A percentile compares a stretch with the other conserved stretches of the same genome.
phyloP scores from a whole-genome alignment of 2,113 vertebrate species.

The Tetrax tetrax region DNA sequence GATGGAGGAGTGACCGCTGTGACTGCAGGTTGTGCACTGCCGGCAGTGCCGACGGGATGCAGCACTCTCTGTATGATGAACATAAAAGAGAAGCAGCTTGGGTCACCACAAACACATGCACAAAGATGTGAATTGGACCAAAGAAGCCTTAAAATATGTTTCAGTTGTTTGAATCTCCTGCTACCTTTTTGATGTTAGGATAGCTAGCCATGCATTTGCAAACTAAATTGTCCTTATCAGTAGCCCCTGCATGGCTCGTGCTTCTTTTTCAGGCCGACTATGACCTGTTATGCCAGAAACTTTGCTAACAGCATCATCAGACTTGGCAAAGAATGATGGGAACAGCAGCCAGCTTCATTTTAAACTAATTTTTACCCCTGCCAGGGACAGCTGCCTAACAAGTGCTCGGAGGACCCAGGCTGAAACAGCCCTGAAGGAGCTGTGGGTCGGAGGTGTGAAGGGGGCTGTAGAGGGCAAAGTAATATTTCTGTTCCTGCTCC shows the following conservation, averaged over 20 bases:
- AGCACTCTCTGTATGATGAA: accelerated
- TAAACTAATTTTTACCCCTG: not conserved
- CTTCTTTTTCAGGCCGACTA: not conserved
- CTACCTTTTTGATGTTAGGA: not conserved
- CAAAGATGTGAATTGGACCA: not conserved
- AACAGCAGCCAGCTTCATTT: not conserved
- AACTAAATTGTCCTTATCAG: not conserved
- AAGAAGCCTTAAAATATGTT: not conserved
- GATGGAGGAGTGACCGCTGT: accelerated
- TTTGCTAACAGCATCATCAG: not conserved
- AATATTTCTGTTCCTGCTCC: not conserved
- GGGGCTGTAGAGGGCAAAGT: not conserved
- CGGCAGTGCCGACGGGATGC: accelerated
- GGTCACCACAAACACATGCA: not conserved
- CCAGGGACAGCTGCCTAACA: not conserved
- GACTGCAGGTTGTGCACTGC: not conserved
- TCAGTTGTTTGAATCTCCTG: not conserved
- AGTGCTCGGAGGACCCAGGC: not conserved
- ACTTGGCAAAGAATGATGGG: not conserved
- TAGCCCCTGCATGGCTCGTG: not conserved
- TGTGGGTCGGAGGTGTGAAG: not conserved
- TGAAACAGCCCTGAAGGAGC: not conserved
- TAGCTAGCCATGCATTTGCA: not conserved
- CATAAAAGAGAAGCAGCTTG: accelerated
- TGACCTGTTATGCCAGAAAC: not conserved